These are phyloP conservation scores for Plutomurus gul DNA, from an alignment of 1,140 invertebrate species.

Conservation along the genomic window DNA sequence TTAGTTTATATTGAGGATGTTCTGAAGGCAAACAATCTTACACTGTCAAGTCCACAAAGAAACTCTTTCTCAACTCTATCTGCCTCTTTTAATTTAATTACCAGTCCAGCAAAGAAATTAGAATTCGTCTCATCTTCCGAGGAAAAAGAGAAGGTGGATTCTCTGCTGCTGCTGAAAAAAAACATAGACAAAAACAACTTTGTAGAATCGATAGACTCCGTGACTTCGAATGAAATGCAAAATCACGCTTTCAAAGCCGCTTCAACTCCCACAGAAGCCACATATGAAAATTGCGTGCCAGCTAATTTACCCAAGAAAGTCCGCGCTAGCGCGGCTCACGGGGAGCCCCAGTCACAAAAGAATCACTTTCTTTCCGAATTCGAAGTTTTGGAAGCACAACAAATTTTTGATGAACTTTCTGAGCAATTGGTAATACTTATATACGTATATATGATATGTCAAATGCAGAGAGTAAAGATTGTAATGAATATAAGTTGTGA, in stretches of 20 bases:
- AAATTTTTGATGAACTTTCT: conserved; percentile 14
- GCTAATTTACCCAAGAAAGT: not conserved
- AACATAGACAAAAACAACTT: not conserved
- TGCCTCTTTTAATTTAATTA: conserved; percentile 16
- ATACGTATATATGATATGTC: too few species aligned
- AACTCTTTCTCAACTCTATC: not conserved
- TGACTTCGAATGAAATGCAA: not conserved
- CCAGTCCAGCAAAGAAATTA: not conserved
- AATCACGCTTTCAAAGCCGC: not conserved
- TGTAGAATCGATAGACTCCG: not conserved
- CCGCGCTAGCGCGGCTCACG: not conserved
- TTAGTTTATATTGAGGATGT: conserved; percentile 19
- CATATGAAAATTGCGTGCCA: not conserved
- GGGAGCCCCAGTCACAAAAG: not conserved
- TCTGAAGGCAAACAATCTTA: conserved; percentile 6
- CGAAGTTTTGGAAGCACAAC: not conserved
- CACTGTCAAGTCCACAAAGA: not conserved
- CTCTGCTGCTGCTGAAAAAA: not conserved
- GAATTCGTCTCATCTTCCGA: not conserved
- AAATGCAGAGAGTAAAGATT: too few species aligned
- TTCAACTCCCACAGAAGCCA: not conserved
- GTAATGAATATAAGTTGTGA: too few species aligned
- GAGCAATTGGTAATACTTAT: not conserved
- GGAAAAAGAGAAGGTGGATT: conserved; percentile 10
- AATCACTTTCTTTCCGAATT: not conserved